A percentile compares a stretch with the other conserved stretches of the same genome.
Conservation (phyloP, 2,888 invertebrate species). For the Nomada fabriciana region DNA sequence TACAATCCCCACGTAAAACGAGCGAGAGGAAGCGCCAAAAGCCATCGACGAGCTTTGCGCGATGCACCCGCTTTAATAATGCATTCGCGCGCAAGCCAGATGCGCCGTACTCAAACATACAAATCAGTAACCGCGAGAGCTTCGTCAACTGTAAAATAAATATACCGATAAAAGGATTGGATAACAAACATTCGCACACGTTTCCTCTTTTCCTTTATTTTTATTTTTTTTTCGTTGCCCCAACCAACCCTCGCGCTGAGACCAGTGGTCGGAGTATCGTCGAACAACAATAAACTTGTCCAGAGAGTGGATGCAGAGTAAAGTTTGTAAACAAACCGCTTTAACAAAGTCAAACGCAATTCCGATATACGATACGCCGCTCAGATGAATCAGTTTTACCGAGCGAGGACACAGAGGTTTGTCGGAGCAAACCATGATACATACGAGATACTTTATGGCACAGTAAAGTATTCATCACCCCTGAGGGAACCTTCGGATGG, state of each 20-base stretch:
- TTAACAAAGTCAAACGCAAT: slow-evolving; percentile 27
- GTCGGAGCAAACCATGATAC: neutral
- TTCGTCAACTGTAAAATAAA: slow-evolving; percentile 17
- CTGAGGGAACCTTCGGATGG: neutral
- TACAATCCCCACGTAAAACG: neutral
- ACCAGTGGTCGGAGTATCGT: neutral
- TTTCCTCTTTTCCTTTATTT: neutral
- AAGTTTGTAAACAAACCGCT: slow-evolving; percentile 41
- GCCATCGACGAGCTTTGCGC: neutral
- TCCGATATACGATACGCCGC: slow-evolving; percentile 30
- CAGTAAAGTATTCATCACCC: slow-evolving; percentile 38
- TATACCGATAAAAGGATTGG: neutral
- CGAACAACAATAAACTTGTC: slow-evolving; percentile 35
- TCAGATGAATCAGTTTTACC: slow-evolving; percentile 48
- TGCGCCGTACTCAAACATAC: neutral
- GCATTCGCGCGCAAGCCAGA: neutral
- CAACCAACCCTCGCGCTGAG: neutral
- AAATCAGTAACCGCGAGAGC: neutral
- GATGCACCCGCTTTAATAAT: neutral
- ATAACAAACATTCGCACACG: neutral
- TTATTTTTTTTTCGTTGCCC: neutral
- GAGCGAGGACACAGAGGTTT: slow-evolving; percentile 19
- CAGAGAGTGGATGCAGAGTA: neutral
- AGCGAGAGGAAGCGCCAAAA: neutral
- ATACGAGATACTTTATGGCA: slow-evolving; percentile 19